phyloP scores from a whole-genome alignment of 2,888 invertebrate genomes.

The Mystacides longicornis region DNA sequence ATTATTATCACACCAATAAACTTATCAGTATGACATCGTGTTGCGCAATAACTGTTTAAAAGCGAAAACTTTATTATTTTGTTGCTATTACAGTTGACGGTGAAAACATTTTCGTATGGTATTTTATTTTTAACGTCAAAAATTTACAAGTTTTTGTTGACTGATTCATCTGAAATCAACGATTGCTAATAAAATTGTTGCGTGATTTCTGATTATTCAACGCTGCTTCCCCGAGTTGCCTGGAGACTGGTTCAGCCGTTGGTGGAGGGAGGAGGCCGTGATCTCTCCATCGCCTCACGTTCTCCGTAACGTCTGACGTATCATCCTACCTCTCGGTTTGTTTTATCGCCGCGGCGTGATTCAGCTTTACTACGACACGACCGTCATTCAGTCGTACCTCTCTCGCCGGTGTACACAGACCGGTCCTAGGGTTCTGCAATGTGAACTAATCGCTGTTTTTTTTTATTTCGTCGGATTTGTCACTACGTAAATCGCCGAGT shows the following conservation, averaged over 20 bases:
- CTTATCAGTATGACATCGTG: too few relatives aligned
- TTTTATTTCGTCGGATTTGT: not conserved
- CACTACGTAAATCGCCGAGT: slow-evolving; percentile 1
- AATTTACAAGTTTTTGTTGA: too few relatives aligned
- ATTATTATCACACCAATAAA: too few relatives aligned
- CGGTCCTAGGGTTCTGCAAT: slow-evolving; percentile 19
- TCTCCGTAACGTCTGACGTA: not conserved
- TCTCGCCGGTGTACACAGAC: slow-evolving; percentile 17
- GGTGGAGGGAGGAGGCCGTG: slow-evolving; percentile 6
- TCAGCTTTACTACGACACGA: not conserved
- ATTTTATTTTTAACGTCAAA: too few relatives aligned
- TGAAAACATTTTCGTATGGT: too few relatives aligned
- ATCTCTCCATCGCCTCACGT: not conserved
- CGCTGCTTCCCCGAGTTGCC: not conserved
- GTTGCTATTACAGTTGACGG: too few relatives aligned
- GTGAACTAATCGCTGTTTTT: slow-evolving; percentile 20
- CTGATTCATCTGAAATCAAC: too few relatives aligned
- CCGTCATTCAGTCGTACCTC: slow-evolving; percentile 16
- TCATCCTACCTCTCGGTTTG: not conserved
- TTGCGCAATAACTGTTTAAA: too few relatives aligned
- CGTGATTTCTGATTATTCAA: too few relatives aligned
- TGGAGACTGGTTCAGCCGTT: not conserved
- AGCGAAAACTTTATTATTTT: too few relatives aligned
- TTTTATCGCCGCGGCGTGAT: not conserved
- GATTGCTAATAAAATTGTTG: too few relatives aligned